phyloP scores from a whole-genome alignment of 1,140 invertebrate species.

The Panagrolaimus sp. region DNA sequence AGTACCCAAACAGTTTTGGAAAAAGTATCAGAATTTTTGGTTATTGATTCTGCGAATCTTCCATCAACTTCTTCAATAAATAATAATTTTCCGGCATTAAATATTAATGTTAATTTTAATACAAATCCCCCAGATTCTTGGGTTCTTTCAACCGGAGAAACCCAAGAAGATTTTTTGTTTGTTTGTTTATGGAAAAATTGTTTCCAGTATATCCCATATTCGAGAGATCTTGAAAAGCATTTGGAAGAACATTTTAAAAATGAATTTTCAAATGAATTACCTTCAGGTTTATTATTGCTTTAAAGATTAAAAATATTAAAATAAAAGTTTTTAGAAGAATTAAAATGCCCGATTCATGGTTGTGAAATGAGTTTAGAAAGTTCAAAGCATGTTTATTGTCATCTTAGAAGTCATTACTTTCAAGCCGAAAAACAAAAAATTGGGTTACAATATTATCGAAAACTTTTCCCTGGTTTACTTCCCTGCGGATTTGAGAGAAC shows the following conservation, averaged over 20 bases:
- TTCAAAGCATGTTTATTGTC: not conserved
- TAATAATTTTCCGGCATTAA: no score
- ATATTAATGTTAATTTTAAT: not conserved
- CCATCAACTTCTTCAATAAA: no score
- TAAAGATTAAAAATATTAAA: not conserved
- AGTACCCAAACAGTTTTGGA: no score
- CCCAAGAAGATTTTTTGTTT: not conserved
- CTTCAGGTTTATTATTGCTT: not conserved
- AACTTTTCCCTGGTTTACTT: not conserved
- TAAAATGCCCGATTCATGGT: not conserved
- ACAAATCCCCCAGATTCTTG: constrained; percentile 2
- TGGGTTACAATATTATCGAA: not conserved
- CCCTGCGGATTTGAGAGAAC: not conserved
- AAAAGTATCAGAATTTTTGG: no score
- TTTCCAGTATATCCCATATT: not conserved
- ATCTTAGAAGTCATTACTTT: constrained; percentile 8
- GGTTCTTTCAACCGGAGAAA: not conserved
- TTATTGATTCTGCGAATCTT: no score
- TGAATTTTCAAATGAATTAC: not conserved
- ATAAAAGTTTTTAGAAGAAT: not conserved
- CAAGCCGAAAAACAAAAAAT: constrained; percentile 4
- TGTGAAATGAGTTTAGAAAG: not conserved
- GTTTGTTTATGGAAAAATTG: not conserved
- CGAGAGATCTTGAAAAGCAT: not conserved
- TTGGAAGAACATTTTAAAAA: not conserved